Evolutionary conservation across 2,113 vertebrate genomes (phyloP), one percentile per base, ranked within the genome.

Genomic region (Rhea americana): DNA sequence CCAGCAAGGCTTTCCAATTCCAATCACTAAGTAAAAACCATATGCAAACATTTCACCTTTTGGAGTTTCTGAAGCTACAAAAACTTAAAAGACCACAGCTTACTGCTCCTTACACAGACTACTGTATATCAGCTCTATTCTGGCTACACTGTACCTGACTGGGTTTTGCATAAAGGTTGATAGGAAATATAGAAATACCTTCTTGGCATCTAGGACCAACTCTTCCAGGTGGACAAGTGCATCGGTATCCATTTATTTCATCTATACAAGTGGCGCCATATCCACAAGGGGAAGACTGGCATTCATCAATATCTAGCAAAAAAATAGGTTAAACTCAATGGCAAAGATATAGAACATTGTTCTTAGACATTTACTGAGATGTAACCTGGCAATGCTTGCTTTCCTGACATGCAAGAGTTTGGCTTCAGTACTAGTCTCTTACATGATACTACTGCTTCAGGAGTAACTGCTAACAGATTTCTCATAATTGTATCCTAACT

Each of bases 221-320:
- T 81, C 98, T 97, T 89, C 99, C 99, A 1, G 98, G 98, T 0
- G 99, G 99, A 95, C 99, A 99, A 72, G 97, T 97, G 45, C 99
- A 99, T 90, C 97, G 98, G 70, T 98, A 99, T 13, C 98, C 98
- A 0, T 99, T 98, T 95, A 99, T 99, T 93, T 99, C 98, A 26
- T 99, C 99, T 93, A 98, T 95, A 72, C 99, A 99, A 21, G 99
- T 99, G 26, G 99, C 98, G 70, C 99, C 99, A 4, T 98, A 98
- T 2, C 98, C 98, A 35, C 99, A 99, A 3, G 99, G 99, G 1
- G 98, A 98, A 11, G 99, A 99, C 97, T 99, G 99, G 90, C 99
- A 99, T 96, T 99, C 99, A 17, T 99, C 98, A 4, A 99, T 98
- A 94, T 99, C 99, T 99, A 96, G 11, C 12, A 3, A 82, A 61